Percentiles rank a stretch among this genome's conserved stretches.
Evolutionary conservation across 35 echinoderm and acorn worm species (phyloP).

Genomic region (Lytechinus pictus): DNA sequence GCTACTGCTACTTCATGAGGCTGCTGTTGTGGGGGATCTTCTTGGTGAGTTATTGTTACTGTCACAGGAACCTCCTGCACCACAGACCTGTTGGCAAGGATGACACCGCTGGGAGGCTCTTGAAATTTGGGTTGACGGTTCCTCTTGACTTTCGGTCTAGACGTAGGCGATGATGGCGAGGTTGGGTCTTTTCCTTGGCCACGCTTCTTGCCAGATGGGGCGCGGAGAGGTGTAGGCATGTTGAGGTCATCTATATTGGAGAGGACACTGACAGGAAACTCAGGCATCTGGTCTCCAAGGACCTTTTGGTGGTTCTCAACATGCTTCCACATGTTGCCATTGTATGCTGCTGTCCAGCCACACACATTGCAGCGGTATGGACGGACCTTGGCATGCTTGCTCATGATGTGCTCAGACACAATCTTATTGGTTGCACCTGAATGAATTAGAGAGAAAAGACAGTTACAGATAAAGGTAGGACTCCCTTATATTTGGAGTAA

Average conservation of each 20-base stretch:
- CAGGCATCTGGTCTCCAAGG: conserved; percentile 36
- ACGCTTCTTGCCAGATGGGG: conserved; percentile 38
- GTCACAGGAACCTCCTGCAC: conserved; percentile 24
- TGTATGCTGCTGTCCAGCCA: conserved; percentile 81
- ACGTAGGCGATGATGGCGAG: conserved; percentile 18
- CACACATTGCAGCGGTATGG: conserved; percentile 83
- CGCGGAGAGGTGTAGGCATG: conserved; percentile 40
- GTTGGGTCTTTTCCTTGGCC: conserved; percentile 12
- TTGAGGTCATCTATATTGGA: background rate
- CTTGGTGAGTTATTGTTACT: background rate
- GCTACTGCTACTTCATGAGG: background rate
- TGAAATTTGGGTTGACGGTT: background rate
- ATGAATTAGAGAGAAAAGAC: background rate
- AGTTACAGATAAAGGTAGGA: too few relatives aligned
- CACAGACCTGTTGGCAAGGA: background rate
- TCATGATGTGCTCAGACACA: conserved; percentile 90
- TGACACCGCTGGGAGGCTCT: conserved; percentile 40
- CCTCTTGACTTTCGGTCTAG: conserved; percentile 20
- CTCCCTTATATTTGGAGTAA: too few relatives aligned
- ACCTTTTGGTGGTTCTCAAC: conserved; percentile 75
- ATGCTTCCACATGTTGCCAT: conserved; percentile 96
- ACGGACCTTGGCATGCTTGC: conserved; percentile 74
- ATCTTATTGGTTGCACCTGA: conserved; percentile 94
- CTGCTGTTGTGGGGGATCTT: background rate
- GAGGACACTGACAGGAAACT: conserved; percentile 48